A percentile compares a stretch with the other conserved stretches of the same genome.
These are phyloP conservation scores for Gadopsis marmoratus DNA, from an alignment of 2,797 vertebrate genomes.

Conservation along the genomic window DNA sequence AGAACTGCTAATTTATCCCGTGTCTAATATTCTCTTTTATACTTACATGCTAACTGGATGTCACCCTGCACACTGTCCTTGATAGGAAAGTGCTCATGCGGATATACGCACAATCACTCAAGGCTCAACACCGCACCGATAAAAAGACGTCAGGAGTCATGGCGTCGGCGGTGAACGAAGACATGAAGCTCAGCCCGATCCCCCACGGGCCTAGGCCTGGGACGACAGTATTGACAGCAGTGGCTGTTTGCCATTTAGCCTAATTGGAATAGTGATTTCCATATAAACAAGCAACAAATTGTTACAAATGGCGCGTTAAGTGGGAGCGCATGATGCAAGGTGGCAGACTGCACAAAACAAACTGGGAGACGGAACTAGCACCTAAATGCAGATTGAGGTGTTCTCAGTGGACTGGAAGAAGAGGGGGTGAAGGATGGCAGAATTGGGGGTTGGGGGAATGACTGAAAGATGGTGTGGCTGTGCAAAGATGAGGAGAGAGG, in stretches of 20 bases:
- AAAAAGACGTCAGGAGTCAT: slow-evolving; percentile 30
- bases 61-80: slow-evolving; percentile 26
- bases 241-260: slow-evolving; percentile 49
- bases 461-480: not conserved
- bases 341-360: slow-evolving; percentile 43
- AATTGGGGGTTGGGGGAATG: not conserved
- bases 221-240: slow-evolving; percentile 59
- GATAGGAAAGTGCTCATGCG: slow-evolving; percentile 28
- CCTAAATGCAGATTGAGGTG: slow-evolving; percentile 34
- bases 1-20: slow-evolving; percentile 54
- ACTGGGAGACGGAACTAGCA: slow-evolving; percentile 29
- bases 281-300: slow-evolving; percentile 78
- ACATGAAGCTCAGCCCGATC: slow-evolving; percentile 21
- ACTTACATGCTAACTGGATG: slow-evolving; percentile 31
- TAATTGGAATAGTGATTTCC: slow-evolving; percentile 76
- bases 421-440: not conserved
- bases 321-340: slow-evolving; percentile 55
- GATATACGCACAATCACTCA: slow-evolving; percentile 32
- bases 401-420: slow-evolving; percentile 36
- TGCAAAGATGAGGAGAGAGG: not conserved
- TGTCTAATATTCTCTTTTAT: slow-evolving; percentile 48
- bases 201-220: slow-evolving; percentile 18
- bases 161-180: slow-evolving; percentile 37
- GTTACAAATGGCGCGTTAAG: slow-evolving; percentile 73
- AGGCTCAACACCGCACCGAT: slow-evolving; percentile 2